Base-by-base conservation (phyloP, 2,888 invertebrate genomes). In the Julus scanicus region DNA sequence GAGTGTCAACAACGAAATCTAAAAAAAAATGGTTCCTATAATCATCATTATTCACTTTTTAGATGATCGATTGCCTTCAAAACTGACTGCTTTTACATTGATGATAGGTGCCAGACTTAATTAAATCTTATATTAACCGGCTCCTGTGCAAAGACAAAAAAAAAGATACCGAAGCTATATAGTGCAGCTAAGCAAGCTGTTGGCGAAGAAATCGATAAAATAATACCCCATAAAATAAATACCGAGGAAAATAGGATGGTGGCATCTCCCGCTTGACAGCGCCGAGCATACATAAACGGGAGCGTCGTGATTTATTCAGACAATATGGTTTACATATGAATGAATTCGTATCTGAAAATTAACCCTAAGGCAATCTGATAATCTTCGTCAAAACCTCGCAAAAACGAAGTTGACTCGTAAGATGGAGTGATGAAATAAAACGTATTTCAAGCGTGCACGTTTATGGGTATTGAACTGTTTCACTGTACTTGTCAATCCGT, bases 91-190 rank as follows among this genome's bases (percentile, higher is more conserved):
- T 37, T 80, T 37, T 80, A 80, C 80, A 80, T 37, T 80, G 80
- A 80, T 80, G 80, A 80, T 80, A 37, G 80, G 80, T 80, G 80
- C 80, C 80, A 37, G 80, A 80, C 80, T 80, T 80, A 80, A 80
- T 80, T 80, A 80, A 80, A 80, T 80, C 80, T 80, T 37, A 80
- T 80, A 80, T 80, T 80, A 80, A 80, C 13, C 80, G 15, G 80
- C 80, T 13, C 29, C 37, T 37, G 37, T 20, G 37, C 80, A 37
- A 37, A 80, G 80, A 80, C 37, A 80, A 80, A 80, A 80, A 80
- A 37, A 71, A 17, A n/a, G 80, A 37, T 80, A 13, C 80, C 8
- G 29, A 80, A 80, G 13, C 29, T 11, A 49, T n/a, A 57, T 17
- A 57, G 17, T 57, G 57, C n/a, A 57, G 57, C 5, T 29, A 9